Percentiles rank a stretch among this genome's conserved stretches.
phyloP scores from a whole-genome alignment of 2,888 invertebrate genomes.

The Patella pellucida region DNA sequence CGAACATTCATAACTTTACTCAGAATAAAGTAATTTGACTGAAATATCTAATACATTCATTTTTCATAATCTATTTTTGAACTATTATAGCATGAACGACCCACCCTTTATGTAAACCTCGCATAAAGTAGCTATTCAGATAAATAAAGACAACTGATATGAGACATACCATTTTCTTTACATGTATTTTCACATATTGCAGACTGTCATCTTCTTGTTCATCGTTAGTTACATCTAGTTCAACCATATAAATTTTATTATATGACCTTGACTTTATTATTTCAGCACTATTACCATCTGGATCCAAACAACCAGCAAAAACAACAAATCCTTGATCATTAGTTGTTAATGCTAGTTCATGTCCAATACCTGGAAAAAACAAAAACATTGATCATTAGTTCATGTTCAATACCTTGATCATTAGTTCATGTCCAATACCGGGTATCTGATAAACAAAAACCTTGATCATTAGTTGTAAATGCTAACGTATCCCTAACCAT shows the following conservation, averaged over 20 bases:
- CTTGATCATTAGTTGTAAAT: too few relatives aligned
- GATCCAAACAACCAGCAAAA: conserved; percentile 28
- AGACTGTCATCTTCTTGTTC: conserved; percentile 8
- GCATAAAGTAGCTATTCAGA: too few relatives aligned
- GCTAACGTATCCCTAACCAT: too few relatives aligned
- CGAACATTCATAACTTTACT: too few relatives aligned
- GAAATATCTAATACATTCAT: too few relatives aligned
- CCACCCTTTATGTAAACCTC: too few relatives aligned
- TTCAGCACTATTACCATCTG: conserved; percentile 17
- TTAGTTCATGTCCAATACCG: conserved; percentile 22
- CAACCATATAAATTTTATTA: conserved; percentile 13
- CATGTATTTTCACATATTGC: conserved; percentile 17
- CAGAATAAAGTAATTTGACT: too few relatives aligned
- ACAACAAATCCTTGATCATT: conserved; percentile 26
- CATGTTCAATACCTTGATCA: too few relatives aligned
- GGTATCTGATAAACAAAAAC: neutral
- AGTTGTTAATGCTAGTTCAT: conserved; percentile 20
- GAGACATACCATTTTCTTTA: neutral
- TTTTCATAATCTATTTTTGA: too few relatives aligned
- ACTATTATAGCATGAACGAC: too few relatives aligned
- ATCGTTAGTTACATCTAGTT: conserved; percentile 24
- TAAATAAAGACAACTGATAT: too few relatives aligned
- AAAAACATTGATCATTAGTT: too few relatives aligned
- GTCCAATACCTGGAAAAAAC: conserved; percentile 24
- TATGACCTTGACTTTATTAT: neutral